phyloP scores from a whole-genome alignment of 1,140 invertebrate genomes.

The Polypedilum pembai region DNA sequence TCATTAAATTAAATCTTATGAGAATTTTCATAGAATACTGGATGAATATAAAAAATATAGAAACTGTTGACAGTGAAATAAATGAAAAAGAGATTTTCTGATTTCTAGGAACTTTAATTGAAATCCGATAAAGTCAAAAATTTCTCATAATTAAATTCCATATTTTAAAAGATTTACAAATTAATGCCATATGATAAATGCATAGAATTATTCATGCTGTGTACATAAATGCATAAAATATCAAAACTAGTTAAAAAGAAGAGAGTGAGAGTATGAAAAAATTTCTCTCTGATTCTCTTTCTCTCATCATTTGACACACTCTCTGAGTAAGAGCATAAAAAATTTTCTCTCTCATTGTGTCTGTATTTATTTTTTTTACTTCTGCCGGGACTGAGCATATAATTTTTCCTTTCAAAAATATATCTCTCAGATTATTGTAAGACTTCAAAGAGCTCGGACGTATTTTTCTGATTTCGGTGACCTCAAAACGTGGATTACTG shows the following conservation, averaged over 20 bases:
- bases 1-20: no score
- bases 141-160: slow-evolving; percentile 10
- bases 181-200: slow-evolving; percentile 13
- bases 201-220: slow-evolving; percentile 6
- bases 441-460: slow-evolving; percentile 24
- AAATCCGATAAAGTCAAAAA: background rate
- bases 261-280: background rate
- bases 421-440: slow-evolving; percentile 11
- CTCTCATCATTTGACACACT: slow-evolving; percentile 1
- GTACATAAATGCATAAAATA: background rate
- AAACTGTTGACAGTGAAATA: no score
- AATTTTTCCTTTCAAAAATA: no score
- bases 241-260: background rate
- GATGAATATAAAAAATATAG: no score
- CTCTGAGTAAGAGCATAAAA: background rate
- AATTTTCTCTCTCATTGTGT: background rate
- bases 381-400: background rate
- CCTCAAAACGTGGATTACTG: slow-evolving; percentile 22
- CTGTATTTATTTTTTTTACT: background rate
- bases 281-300: background rate
- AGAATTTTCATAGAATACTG: no score
- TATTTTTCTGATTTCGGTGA: background rate
- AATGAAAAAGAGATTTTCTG: no score
- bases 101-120: background rate
- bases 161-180: slow-evolving; percentile 14